Base-by-base conservation (phyloP, 2,113 vertebrate genomes). In the Serilophus lunatus region DNA sequence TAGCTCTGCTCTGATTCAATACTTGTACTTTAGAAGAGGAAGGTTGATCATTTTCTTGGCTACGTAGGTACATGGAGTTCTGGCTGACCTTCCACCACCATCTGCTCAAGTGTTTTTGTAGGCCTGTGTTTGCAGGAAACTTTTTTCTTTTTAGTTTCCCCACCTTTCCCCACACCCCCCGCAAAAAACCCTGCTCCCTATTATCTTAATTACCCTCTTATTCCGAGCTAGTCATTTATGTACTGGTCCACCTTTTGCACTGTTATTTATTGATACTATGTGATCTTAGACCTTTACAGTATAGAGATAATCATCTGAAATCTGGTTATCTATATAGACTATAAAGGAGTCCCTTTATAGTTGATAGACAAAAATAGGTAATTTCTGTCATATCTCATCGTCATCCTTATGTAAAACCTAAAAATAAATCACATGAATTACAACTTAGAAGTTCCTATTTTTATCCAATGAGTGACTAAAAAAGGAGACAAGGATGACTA, bases 341-440 rank as follows among this genome's bases (percentile, higher is more conserved):
- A 47, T 47, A 47, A 47, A 93, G 68, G 36, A 33, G 13, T 77
- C 53, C n/a, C 49, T 94, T 96, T 88, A 86, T 65, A 92, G 54
- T 59, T 1, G 12, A 70, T 88, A 90, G 47, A 70, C 57, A 96
- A 94, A 95, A 93, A 94, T 74, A 96, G 38, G 13, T 25, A 47
- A 26, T 66, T 90, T 93, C 63, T 88, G 24, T 94, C 82, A 36
- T 50, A 74, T 70, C n/a, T 87, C 29, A 54, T 70, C 23, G 49
- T 89, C 65, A 82, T 88, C 40, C 40, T 94, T 94, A 90, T 69
- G 63, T 81, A 90, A 92, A 74, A 53, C 20, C 50, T 88, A 93
- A 95, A 94, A 96, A 94, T 94, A 94, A 47, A 59, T 36, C 33
- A 47, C 50, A 94, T 81, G 71, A 93, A 88, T 96, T 93, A 81